A percentile compares a stretch with the other conserved stretches of the same genome.
These are phyloP conservation scores for Acleris cristana DNA, from an alignment of 2,888 invertebrate species.

Conservation along the genomic window DNA sequence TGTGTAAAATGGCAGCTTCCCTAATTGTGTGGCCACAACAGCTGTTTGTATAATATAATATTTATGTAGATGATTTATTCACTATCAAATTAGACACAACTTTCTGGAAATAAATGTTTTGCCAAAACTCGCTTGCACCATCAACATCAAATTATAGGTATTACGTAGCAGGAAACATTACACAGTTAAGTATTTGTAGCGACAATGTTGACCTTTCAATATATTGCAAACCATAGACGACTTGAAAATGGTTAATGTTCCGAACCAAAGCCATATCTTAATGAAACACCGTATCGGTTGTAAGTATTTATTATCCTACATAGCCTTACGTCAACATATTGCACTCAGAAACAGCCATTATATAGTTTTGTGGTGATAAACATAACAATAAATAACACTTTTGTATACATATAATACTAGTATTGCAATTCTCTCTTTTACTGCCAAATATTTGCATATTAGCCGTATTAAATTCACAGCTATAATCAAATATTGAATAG, in stretches of 20 bases:
- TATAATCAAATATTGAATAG: constrained; percentile 18
- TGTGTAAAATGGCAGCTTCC: too few species aligned
- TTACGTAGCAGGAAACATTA: too few species aligned
- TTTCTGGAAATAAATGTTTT: too few species aligned
- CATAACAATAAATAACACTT: constrained; percentile 47
- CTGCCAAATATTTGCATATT: constrained; percentile 8
- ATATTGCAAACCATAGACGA: background rate
- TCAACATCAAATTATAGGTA: too few species aligned
- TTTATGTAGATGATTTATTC: too few species aligned
- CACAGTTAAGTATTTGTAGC: too few species aligned
- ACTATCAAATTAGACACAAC: too few species aligned
- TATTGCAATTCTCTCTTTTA: constrained; percentile 4
- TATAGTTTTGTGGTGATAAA: constrained; percentile 21
- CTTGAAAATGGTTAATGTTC: too few species aligned
- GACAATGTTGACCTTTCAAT: background rate
- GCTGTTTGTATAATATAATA: too few species aligned
- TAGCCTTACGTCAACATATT: constrained; percentile 58
- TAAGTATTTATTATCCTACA: constrained; percentile 44
- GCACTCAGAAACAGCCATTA: constrained; percentile 59
- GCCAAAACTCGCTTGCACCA: too few species aligned
- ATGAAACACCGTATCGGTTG: constrained; percentile 40
- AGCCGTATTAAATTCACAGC: background rate
- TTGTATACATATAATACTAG: background rate
- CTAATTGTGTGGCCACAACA: too few species aligned
- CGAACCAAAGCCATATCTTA: background rate